Conservation (phyloP, 2,113 vertebrate species). For the Thryonomys swinderianus region DNA sequence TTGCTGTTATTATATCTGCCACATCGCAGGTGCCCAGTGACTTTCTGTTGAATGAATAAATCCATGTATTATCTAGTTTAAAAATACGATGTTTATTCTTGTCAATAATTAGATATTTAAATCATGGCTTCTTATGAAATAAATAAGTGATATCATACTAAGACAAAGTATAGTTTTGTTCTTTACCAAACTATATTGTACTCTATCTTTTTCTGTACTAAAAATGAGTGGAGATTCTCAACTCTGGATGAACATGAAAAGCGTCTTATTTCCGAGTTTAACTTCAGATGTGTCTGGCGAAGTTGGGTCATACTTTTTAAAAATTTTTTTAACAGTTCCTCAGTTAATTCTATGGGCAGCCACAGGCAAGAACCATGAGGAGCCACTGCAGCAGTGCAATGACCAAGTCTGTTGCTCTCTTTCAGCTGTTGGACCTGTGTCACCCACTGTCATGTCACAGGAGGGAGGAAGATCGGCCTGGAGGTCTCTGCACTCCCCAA, state of each 20-base stretch:
- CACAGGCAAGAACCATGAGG: not conserved
- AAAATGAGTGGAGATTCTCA: not conserved
- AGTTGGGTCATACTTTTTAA: too few species aligned
- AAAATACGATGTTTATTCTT: constrained; percentile 5
- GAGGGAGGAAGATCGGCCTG: not conserved
- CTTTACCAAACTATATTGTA: not conserved
- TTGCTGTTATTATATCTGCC: constrained; percentile 13
- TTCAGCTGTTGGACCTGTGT: not conserved
- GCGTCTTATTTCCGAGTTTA: not conserved
- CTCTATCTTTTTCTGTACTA: not conserved
- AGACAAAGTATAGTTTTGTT: not conserved
- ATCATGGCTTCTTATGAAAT: not conserved
- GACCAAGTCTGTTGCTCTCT: not conserved
- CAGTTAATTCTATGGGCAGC: not conserved
- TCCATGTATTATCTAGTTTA: not conserved
- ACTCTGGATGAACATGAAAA: constrained; percentile 14
- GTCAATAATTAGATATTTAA: not conserved
- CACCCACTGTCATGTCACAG: not conserved
- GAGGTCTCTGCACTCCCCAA: not conserved
- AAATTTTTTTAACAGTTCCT: not conserved
- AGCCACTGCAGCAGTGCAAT: constrained; percentile 15
- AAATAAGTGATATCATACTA: not conserved
- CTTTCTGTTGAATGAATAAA: not conserved
- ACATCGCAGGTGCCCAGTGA: not conserved
- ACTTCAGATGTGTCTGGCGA: not conserved